Conservation (phyloP, 2,888 invertebrate species). For the Argyresthia goedartella region DNA sequence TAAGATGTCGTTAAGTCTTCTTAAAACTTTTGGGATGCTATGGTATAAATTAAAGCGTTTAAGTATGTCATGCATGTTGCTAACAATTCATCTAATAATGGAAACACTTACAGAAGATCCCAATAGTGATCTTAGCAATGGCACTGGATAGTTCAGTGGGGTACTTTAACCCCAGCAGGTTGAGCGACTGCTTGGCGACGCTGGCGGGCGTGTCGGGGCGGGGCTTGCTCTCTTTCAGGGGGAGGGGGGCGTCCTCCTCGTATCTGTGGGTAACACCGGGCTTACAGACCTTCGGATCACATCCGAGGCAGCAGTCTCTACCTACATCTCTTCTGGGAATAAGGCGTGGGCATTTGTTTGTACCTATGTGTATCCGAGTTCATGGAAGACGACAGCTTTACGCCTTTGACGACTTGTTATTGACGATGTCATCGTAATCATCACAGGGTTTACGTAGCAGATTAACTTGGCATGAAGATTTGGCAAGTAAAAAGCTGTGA, state of each 20-base stretch:
- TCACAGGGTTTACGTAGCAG: too few relatives aligned
- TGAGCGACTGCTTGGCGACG: conserved; percentile 73
- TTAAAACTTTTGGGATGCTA: too few relatives aligned
- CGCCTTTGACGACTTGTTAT: too few relatives aligned
- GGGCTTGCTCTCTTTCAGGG: conserved; percentile 32
- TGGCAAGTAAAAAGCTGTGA: too few relatives aligned
- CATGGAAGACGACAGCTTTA: neutral
- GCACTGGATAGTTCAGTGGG: conserved; percentile 74
- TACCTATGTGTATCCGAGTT: neutral
- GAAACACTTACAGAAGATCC: conserved; percentile 50
- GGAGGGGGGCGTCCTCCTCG: conserved; percentile 37
- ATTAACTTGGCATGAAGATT: too few relatives aligned
- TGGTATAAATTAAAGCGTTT: too few relatives aligned
- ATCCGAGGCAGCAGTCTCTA: too few relatives aligned
- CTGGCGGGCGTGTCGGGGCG: conserved; percentile 33
- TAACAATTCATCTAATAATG: too few relatives aligned
- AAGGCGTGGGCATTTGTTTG: too few relatives aligned
- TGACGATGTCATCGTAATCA: too few relatives aligned
- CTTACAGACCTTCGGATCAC: neutral
- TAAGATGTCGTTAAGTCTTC: too few relatives aligned
- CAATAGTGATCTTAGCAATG: conserved; percentile 74
- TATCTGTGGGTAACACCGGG: conserved; percentile 28
- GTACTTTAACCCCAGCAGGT: conserved; percentile 77
- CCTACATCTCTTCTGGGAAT: neutral
- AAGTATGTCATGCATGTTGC: too few relatives aligned